Base-by-base conservation (phyloP, 2,888 invertebrate genomes). In the Drosophila imparisetae region DNA sequence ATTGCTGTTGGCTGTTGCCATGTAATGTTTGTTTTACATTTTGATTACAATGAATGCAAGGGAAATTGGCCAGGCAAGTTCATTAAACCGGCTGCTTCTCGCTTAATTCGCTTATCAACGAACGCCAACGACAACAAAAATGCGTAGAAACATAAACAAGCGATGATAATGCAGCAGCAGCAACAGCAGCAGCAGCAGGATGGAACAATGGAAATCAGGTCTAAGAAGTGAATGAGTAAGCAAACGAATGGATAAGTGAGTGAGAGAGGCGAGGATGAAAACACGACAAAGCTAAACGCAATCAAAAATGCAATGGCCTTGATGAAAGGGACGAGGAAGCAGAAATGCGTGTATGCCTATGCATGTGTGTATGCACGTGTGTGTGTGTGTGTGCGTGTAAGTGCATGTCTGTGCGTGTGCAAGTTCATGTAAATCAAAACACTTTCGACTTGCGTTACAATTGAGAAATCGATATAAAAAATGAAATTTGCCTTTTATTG, bases 381-480 rank as follows among this genome's bases (percentile, higher is more conserved):
- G 34, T 29, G 48, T 18, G 2, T n/a, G n/a, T 42, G 29, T 55
- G 34, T 32, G 21, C 29, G 15, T 18, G 24, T 38, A 34, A 32
- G 50, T 53, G 10, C 49, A 21, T 38, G 21, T 53, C 40, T 42
- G 38, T 34, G 62, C 66, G 62, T 30, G 53, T 63, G 40, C 40
- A 36, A 42, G 38, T 53, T 36, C 54, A 65, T 61, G 24, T 52
- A 75, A 78, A 78, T 83, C 83, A 77, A 76, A 84, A 80, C 64
- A 82, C 67, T 80, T 79, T 78, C 71, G 52, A 75, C 75, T 72
- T 62, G 67, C 72, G 65, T 77, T 84, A 72, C 68, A 68, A 75
- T 85, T 86, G 87, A 90, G 84, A 90, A 87, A 87, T 87, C 87
- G 82, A 87, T 87, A 90, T 77, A 57, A 81, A 75, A n/a, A 34